Evolutionary conservation across 2,888 invertebrate genomes (phyloP), one percentile per base, ranked within the genome.

Genomic region (Leucania comma): DNA sequence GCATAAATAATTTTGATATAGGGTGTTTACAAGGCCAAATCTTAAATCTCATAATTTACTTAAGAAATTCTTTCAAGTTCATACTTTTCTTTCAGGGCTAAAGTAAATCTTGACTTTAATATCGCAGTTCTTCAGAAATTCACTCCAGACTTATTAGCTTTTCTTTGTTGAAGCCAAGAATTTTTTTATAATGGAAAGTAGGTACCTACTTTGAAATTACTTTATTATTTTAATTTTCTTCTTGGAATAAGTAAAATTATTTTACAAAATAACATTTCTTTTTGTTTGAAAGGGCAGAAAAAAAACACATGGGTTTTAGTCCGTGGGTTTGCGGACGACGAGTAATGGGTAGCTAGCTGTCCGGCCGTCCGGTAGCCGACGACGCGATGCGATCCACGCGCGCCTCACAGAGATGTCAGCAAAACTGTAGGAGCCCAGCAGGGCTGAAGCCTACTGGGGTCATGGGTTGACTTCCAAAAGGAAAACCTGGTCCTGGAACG

Each of bases 51-150:
- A 58, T 61, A 68, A 58, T 51, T 20, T 20, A 61, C 50, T 57
- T 26, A 35, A 26, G 42, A 38, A 54, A 59, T 66, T 66, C 29
- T 10, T 59, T 72, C 29, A 60, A 72, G 38, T 66, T 72, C 26
- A 72, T 42, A 54, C 24, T 72, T 61, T 42, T 35, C 46, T 57
- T 60, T 48, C 12, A 8, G 46, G 29, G 38, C 42, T 42, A 42
- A 62, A 48, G 42, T 68, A 35, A 60, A 38, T 61, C 32, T 54
- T 60, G n/a, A 77, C 65, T 77, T 53, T 61, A 62, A 59, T 68
- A 64, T 56, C 20, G 58, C 22, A n/a, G 29, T 26, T 63, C 17
- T 70, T 70, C 32, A 59, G 42, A 57, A 59, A 54, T 54, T 66
- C 48, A 58, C 64, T 50, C 38, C 51, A 64, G 60, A 56, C 20